phyloP scores from a whole-genome alignment of 1,140 invertebrate genomes.

The Ephestia elutella region DNA sequence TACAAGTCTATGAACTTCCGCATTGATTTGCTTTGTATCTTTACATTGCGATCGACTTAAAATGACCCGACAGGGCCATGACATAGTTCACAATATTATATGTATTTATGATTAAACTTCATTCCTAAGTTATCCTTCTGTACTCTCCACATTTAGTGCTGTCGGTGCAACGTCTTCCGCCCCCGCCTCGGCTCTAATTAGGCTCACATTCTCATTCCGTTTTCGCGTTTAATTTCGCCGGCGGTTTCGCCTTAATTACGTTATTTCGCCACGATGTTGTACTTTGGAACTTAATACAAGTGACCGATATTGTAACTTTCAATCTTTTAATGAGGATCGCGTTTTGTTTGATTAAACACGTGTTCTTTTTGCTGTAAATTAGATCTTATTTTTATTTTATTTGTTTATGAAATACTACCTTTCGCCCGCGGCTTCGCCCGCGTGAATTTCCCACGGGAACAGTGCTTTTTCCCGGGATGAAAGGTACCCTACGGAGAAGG shows the following conservation, averaged over 20 bases:
- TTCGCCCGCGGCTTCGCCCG: no score
- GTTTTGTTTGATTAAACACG: slow-evolving; percentile 9
- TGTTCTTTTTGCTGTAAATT: slow-evolving; percentile 4
- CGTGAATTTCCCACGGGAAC: no score
- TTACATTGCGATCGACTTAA: no score
- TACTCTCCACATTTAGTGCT: not conserved
- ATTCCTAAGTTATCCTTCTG: not conserved
- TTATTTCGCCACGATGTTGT: slow-evolving; percentile 36
- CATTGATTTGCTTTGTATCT: no score
- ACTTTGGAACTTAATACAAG: slow-evolving; percentile 22
- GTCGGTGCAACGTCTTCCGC: slow-evolving; percentile 46
- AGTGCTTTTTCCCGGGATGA: no score
- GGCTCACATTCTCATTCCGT: slow-evolving; percentile 74
- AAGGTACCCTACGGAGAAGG: no score
- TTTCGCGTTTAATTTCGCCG: slow-evolving; percentile 73
- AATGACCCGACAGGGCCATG: no score
- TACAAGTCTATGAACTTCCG: no score
- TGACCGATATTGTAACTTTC: slow-evolving; percentile 28
- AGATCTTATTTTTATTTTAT: slow-evolving; percentile 14
- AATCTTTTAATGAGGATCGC: not conserved
- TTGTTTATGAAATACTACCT: no score
- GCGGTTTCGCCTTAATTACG: slow-evolving; percentile 73
- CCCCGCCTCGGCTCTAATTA: slow-evolving; percentile 71
- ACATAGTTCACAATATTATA: no score
- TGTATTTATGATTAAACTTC: no score